A percentile compares a stretch with the other conserved stretches of the same genome.
Conservation (phyloP, 1,140 invertebrate species). For the Drosophila mojavensis region DNA sequence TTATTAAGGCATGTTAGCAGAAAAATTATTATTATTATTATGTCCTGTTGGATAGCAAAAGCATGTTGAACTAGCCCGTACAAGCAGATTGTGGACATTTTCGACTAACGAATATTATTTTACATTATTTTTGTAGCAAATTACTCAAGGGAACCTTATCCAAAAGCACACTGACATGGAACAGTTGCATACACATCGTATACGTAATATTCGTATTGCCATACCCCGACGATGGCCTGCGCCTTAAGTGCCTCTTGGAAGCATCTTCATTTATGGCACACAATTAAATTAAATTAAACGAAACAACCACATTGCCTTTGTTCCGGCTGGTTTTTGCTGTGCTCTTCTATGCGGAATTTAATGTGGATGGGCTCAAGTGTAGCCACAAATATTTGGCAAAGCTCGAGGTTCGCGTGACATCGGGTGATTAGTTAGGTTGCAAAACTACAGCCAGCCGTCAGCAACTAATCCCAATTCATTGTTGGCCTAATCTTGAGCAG, state of each 20-base stretch:
- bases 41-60: neutral
- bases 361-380: neutral
- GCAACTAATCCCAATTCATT: conserved; percentile 10
- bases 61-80: neutral
- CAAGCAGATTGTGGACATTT: neutral
- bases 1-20: neutral
- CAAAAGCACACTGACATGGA: neutral
- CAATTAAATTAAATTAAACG: conserved; percentile 75
- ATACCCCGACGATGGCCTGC: conserved; percentile 8
- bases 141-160: conserved; percentile 38
- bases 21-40: conserved; percentile 8
- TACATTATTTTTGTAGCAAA: conserved; percentile 78
- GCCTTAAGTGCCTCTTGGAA: conserved; percentile 43
- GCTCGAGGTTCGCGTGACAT: conserved; percentile 15
- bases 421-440: conserved; percentile 16
- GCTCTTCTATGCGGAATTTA: conserved; percentile 9
- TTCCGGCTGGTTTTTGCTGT: conserved; percentile 1
- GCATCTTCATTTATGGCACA: conserved; percentile 66
- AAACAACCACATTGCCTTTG: conserved; percentile 50
- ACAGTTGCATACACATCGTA: conserved; percentile 33
- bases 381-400: conserved; percentile 5
- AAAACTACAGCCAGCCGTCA: neutral
- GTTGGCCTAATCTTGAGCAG: neutral
- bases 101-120: conserved; percentile 64
- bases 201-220: conserved; percentile 35